Evolutionary conservation across 2,113 vertebrate genomes (phyloP), one percentile per base, ranked within the genome.

Genomic region (Heterochromis multidens): DNA sequence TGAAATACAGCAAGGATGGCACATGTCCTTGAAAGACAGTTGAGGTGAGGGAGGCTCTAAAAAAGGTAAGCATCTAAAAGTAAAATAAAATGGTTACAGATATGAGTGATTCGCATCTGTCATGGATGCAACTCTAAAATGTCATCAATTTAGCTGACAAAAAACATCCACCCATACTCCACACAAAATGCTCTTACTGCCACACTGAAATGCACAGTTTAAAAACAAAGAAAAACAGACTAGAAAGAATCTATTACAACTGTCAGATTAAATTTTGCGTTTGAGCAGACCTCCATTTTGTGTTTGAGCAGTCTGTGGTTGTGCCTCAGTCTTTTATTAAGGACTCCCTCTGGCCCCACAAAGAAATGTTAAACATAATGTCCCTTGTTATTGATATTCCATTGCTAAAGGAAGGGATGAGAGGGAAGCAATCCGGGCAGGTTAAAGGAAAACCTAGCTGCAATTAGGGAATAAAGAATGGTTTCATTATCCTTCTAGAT

Each of bases 371-470:
- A 81, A 92, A 90, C 89, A 89, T 93, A 92, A 94, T 91, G 88
- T 87, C 85, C 56, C 57, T 86, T 86, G 89, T 94, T 95, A 93
- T 95, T 92, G 94, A 94, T 93, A 88, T 90, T 83, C 86, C 86
- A 88, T 77, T 49, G 82, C 89, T 86, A 77, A 88, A 88, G 79
- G 80, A 84, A 70, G 72, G 77, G 77, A 86, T 76, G 81, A 37
- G 27, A 62, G 84, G 49, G 84, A 25, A 85, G 81, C 52, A 54
- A 84, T 80, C 52, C 84, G 40, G 72, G 61, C 74, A 79, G 65
- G 74, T 89, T 84, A 83, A 61, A 80, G 70, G 81, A 76, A 65
- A 82, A 91, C 87, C 60, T 83, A 87, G 80, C 80, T 49, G 62
- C 79, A 88, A 91, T 88, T 88, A 89, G 25, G 83, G 60, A 92